Conservation (phyloP, 2,113 vertebrate genomes). For the Anhinga rufa region DNA sequence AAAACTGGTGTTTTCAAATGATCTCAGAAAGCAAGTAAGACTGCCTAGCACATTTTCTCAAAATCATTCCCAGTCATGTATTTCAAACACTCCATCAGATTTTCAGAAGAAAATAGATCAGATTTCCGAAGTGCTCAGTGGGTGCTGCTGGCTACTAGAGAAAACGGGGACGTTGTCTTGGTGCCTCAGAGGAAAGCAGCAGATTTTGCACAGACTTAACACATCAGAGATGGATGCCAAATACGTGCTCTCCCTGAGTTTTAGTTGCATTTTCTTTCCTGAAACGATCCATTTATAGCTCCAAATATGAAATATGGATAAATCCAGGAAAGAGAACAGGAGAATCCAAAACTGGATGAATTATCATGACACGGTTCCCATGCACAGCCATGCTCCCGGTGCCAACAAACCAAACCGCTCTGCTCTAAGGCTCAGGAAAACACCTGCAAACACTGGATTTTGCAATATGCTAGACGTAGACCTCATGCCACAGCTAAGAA, state of each 20-base stretch:
- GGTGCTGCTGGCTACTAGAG: neutral
- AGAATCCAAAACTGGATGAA: neutral
- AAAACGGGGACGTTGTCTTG: neutral
- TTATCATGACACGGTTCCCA: neutral
- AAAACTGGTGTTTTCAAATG: neutral
- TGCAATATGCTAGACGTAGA: neutral
- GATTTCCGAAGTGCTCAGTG: neutral
- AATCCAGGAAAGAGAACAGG: neutral
- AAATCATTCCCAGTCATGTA: neutral
- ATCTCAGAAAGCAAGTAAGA: neutral
- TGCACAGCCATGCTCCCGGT: neutral
- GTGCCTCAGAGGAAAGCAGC: neutral
- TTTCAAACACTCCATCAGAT: neutral
- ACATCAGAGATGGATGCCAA: neutral
- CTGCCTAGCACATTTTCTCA: neutral
- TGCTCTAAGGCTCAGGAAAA: neutral
- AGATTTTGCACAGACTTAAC: neutral
- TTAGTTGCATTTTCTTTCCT: neutral
- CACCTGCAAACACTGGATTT: neutral
- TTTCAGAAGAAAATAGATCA: neutral
- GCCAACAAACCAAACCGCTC: neutral
- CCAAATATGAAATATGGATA: neutral
- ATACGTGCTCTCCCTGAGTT: neutral
- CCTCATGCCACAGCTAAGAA: neutral
- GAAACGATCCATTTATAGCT: neutral